Evolutionary conservation across 2,888 invertebrate genomes (phyloP), one percentile per base, ranked within the genome.

Genomic region (Scotopteryx bipunctaria): DNA sequence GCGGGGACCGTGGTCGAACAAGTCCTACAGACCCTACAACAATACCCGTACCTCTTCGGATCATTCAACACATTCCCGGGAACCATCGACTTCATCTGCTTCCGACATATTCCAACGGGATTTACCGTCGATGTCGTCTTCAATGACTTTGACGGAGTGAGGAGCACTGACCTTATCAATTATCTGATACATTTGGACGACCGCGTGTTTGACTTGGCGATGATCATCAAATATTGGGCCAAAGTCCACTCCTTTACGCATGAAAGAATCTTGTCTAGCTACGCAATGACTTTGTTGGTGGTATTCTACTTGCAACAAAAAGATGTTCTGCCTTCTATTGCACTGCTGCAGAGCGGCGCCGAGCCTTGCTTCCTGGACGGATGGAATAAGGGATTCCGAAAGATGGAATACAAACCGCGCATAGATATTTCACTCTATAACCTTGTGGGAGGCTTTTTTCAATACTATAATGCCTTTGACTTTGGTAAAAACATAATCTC

Each of bases 361-460:
- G 6, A 38, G 4, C 35, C 52, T 2, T 8, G 11, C 21, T 33
- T 35, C 5, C 3, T 49, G 2, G 14, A 43, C 2, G 21, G 36
- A 16, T 58, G 58, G 58, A 52, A 58, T 31, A 38, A n/a, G 5
- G 58, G 37, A 5, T 49, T 48, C 8, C 23, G 8, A 6, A 11
- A 29, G 2, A 19, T 19, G 3, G 5, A 41, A 17, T 49, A 37
- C 5, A 9, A 38, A 3, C 37, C 19, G 1, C n/a, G 21, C 0
- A 49, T 25, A 15, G 40, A 45, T 1, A 59, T 63, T 5, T 50
- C 61, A 1, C 19, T 74, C 1, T 70, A 71, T 37, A 23, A 66
- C n/a, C 57, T 77, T n/a, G 17, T 76, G 1, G 72, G 70, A 0
- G 73, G 68, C 2, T 78, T 78, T 46, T 76, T 77, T 32, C 57